Evolutionary conservation across 2,888 invertebrate genomes (phyloP).

Genomic region (Linnaemya tessellans): DNA sequence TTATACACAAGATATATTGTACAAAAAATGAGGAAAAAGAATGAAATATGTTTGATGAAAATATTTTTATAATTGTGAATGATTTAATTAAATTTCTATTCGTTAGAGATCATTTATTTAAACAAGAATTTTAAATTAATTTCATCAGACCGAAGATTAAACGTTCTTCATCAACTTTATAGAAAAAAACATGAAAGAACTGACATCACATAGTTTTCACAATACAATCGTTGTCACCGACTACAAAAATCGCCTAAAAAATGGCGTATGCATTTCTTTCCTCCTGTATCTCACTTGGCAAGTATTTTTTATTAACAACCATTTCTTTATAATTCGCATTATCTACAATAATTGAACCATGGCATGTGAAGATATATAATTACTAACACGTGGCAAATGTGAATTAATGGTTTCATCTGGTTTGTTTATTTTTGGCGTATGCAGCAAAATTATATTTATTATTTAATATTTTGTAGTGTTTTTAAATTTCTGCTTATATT

Average conservation of each 20-base stretch:
- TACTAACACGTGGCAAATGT: too few relatives aligned
- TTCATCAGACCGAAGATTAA: conserved; percentile 81
- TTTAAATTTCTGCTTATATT: not conserved
- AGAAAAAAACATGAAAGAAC: conserved; percentile 65
- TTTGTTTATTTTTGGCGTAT: too few relatives aligned
- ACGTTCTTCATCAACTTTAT: conserved; percentile 70
- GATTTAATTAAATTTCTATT: conserved; percentile 77
- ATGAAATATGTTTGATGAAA: conserved; percentile 30
- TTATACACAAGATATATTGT: not conserved
- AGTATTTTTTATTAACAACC: too few relatives aligned
- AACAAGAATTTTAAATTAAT: conserved; percentile 81
- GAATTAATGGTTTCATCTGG: too few relatives aligned
- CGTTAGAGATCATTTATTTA: conserved; percentile 77
- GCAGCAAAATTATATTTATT: too few relatives aligned
- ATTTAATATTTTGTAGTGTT: conserved; percentile 10
- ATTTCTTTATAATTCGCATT: too few relatives aligned
- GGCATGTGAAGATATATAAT: too few relatives aligned
- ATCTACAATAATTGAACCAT: too few relatives aligned
- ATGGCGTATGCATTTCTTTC: too few relatives aligned
- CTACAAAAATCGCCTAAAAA: not conserved
- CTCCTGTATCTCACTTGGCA: too few relatives aligned
- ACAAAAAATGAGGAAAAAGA: conserved; percentile 25
- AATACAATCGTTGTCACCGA: not conserved
- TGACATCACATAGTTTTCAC: conserved; percentile 14
- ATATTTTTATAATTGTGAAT: conserved; percentile 69